Base-by-base conservation (phyloP, 2,113 vertebrate species). In the Pipa parva region DNA sequence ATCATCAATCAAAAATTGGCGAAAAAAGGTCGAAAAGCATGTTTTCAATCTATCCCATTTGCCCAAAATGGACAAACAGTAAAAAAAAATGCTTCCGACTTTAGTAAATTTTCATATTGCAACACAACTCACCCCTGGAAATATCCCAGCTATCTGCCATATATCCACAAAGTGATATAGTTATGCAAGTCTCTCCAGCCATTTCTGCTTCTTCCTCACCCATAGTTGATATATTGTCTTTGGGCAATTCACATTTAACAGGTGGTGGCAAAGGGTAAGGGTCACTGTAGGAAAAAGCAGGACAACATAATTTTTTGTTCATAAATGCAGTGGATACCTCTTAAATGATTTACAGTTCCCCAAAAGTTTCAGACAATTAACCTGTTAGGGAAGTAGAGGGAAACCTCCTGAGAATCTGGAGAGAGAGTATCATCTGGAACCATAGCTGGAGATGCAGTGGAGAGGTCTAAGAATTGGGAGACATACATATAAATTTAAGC, bases 141-240 rank as follows among this genome's bases (percentile, higher is more conserved):
- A 97, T 91, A 63, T 91, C 82, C 61, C 75, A 85, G 77, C 77
- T 88, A 71, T 84, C 83, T 1, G 79, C 84, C 45, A 90, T 88
- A 26, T 86, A 88, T 21, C 94, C 94, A 0, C 95, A 99, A 21
- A 98, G 88, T 0, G 95, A 99, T 76, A 99, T 83, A 3, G 33
- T 48, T 10, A 70, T 31, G 12, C 5, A 24, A 11, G 18, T 4
- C 29, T 36, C 31, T n/a, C 22, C 7, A 10, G 15, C 26, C 5
- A 18, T 22, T 39, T 17, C 7, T 27, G 59, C 65, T n/a, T 12
- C 26, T 7, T 70, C 46, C 7, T 61, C 57, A 26, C 22, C 46
- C n/a, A n/a, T n/a, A n/a, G n/a, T n/a, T 25, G 33, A 20, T n/a
- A 15, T 12, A 10, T 51, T n/a, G 7, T 36, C 33, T 15, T 20